Percentiles rank a stretch among this genome's conserved stretches.
These are phyloP conservation scores for Tetramorium parvispinum DNA, from an alignment of 1,140 invertebrate genomes.

Conservation along the genomic window DNA sequence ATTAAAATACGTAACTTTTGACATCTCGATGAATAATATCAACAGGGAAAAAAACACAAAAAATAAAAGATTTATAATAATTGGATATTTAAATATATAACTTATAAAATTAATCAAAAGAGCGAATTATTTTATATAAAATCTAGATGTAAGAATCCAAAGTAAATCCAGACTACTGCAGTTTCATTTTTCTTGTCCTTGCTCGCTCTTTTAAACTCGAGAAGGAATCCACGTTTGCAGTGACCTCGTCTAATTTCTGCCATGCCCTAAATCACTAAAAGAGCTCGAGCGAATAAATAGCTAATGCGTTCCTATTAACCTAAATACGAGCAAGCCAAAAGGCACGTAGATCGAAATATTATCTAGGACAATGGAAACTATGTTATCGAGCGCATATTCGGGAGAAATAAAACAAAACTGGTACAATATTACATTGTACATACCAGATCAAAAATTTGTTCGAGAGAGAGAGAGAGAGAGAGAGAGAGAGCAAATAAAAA, in stretches of 20 bases:
- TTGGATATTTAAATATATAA: neutral
- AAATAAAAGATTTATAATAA: neutral
- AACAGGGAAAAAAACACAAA: neutral
- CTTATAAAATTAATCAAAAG: neutral
- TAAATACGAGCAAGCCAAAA: neutral
- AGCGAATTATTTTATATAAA: neutral
- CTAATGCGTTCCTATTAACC: neutral
- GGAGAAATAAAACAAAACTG: neutral
- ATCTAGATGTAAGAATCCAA: neutral
- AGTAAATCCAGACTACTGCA: neutral
- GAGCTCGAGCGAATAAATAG: conserved; percentile 4
- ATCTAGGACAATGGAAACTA: neutral
- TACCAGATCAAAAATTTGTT: neutral
- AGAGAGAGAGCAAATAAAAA: neutral
- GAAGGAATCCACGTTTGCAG: neutral
- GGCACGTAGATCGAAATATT: neutral
- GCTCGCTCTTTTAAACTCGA: neutral
- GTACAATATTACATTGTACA: neutral
- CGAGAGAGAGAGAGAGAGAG: neutral
- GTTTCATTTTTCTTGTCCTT: neutral
- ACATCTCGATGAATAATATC: neutral
- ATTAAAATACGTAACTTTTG: neutral
- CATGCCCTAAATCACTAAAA: conserved; percentile 17
- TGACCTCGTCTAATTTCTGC: conserved; percentile 24
- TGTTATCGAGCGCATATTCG: neutral